These are phyloP conservation scores for Chamaea fasciata DNA, from an alignment of 2,113 vertebrate species.

Conservation along the genomic window DNA sequence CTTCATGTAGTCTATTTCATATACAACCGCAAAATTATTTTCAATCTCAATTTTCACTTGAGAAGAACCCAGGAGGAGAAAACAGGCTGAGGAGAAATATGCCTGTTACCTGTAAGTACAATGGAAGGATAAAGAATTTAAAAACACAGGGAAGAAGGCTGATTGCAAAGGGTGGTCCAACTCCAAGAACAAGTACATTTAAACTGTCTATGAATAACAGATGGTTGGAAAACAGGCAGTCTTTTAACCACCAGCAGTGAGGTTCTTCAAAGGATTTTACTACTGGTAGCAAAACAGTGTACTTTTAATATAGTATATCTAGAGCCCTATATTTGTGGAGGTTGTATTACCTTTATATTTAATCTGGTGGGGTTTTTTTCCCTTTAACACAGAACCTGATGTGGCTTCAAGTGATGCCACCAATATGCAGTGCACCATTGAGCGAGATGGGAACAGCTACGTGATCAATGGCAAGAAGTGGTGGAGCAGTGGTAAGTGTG, in stretches of 20 bases:
- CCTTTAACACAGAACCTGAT: conserved; percentile 78
- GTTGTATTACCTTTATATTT: not conserved
- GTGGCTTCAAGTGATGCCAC: conserved; percentile 93
- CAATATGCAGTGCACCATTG: conserved; percentile 85
- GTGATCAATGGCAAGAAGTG: conserved; percentile 91
- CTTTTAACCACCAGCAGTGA: not conserved
- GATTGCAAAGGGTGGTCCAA: not conserved
- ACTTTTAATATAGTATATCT: not conserved
- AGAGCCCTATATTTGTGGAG: not conserved
- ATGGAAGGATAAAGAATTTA: not conserved
- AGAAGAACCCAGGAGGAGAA: not conserved
- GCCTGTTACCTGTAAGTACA: not conserved
- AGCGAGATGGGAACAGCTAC: conserved; percentile 72
- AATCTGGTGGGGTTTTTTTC: not conserved
- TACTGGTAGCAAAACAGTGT: not conserved
- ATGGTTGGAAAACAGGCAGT: not conserved
- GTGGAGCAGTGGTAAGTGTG: conserved; percentile 90
- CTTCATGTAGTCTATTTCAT: not conserved
- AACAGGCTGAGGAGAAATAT: not conserved
- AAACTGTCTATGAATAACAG: not conserved
- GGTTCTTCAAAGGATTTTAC: not conserved
- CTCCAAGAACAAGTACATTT: not conserved
- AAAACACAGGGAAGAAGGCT: not conserved
- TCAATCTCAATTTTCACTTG: not conserved
- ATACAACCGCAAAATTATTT: not conserved